These are phyloP conservation scores for Quadroppia sp. DNA, from an alignment of 2,888 invertebrate genomes.

Conservation along the genomic window DNA sequence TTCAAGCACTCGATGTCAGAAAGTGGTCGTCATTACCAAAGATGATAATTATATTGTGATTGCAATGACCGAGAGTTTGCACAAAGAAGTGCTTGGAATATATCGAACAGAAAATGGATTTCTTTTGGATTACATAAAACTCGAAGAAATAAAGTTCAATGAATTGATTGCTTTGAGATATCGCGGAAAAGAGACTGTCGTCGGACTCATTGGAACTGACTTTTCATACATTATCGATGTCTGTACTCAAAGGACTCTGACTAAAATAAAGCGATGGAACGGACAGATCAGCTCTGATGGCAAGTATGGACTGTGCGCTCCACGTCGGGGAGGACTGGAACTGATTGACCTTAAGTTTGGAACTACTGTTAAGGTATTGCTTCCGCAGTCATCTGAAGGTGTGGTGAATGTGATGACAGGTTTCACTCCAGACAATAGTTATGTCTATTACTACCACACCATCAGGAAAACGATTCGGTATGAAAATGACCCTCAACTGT, in stretches of 20 bases:
- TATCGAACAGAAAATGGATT: conserved; percentile 71
- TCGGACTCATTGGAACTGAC: conserved; percentile 82
- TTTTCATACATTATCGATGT: conserved; percentile 87
- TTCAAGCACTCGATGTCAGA: conserved; percentile 48
- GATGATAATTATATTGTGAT: conserved; percentile 74
- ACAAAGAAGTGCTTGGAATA: background rate
- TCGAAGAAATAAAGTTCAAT: conserved; percentile 50
- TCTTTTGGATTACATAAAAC: conserved; percentile 52
- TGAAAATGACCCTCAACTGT: too few relatives aligned
- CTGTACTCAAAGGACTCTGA: conserved; percentile 77
- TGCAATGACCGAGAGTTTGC: conserved; percentile 69
- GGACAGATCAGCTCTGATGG: conserved; percentile 61
- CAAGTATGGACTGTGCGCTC: conserved; percentile 86
- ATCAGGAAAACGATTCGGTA: conserved; percentile 84
- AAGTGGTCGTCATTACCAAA: conserved; percentile 71
- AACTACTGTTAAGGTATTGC: conserved; percentile 78
- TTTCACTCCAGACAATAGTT: conserved; percentile 89
- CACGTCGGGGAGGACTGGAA: conserved; percentile 83
- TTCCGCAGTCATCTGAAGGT: conserved; percentile 84
- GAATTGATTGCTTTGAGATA: conserved; percentile 51
- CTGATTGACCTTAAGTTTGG: conserved; percentile 83
- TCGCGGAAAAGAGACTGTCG: conserved; percentile 60
- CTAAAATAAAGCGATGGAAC: conserved; percentile 85
- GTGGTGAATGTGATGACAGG: conserved; percentile 92
- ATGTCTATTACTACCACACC: conserved; percentile 94